Evolutionary conservation across 2,888 invertebrate species (phyloP).

Genomic region (Cantharis lateralis): DNA sequence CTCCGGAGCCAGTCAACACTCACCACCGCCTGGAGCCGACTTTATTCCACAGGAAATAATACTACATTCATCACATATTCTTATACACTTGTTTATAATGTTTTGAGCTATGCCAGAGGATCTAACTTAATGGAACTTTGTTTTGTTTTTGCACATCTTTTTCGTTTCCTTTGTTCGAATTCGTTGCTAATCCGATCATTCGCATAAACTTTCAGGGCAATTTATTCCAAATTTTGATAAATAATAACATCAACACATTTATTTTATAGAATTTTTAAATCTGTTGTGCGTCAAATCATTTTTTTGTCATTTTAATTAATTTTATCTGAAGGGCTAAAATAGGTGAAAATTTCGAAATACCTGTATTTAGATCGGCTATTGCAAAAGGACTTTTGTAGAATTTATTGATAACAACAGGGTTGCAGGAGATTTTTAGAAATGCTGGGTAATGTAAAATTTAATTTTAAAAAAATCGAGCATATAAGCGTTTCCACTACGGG

Average conservation of each 20-base stretch:
- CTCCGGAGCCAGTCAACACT: conserved; percentile 38
- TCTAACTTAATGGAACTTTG: conserved; percentile 31
- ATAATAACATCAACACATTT: neutral
- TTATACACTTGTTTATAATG: conserved; percentile 35
- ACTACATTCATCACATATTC: conserved; percentile 40
- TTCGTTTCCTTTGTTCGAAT: neutral
- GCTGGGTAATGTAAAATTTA: too few species aligned
- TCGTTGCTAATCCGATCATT: neutral
- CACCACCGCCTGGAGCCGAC: conserved; percentile 36
- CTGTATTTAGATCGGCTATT: too few species aligned
- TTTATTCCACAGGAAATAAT: conserved; percentile 41
- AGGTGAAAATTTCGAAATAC: too few species aligned
- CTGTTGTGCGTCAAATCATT: too few species aligned
- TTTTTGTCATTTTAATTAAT: neutral
- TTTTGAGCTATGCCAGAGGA: conserved; percentile 24
- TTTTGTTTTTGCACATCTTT: conserved; percentile 18
- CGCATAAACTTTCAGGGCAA: neutral
- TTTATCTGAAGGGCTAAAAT: too few species aligned
- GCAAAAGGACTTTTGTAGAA: too few species aligned
- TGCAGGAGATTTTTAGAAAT: too few species aligned
- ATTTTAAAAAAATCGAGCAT: too few species aligned
- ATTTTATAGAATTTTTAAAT: too few species aligned
- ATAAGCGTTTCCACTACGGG: too few species aligned
- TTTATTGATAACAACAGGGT: too few species aligned
- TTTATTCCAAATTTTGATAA: neutral